phyloP scores from a whole-genome alignment of 2,888 invertebrate species.

The Camptogramma bilineatum region DNA sequence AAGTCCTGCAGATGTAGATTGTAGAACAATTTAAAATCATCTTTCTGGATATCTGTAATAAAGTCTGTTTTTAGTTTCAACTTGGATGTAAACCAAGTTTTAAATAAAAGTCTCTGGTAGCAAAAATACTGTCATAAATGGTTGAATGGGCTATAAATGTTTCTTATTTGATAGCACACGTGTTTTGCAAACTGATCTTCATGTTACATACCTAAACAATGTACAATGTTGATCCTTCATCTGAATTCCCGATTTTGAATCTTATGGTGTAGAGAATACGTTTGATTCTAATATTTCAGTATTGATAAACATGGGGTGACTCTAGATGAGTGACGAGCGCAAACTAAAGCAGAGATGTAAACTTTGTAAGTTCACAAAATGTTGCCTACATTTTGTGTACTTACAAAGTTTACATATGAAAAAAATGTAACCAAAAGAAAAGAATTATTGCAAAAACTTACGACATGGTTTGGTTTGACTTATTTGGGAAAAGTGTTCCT shows the following conservation, averaged over 20 bases:
- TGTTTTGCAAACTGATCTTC: constrained; percentile 58
- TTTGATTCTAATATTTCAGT: background rate
- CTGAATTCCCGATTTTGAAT: background rate
- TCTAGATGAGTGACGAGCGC: background rate
- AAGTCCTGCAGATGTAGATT: background rate
- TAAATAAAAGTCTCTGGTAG: background rate
- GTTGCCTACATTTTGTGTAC: too few species aligned
- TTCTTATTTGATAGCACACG: constrained; percentile 50
- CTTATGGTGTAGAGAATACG: background rate
- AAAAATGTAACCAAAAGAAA: background rate
- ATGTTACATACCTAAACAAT: constrained; percentile 17
- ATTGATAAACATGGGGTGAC: background rate
- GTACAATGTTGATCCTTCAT: background rate
- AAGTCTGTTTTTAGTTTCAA: background rate
- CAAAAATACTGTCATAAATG: constrained; percentile 9
- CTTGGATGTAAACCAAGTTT: background rate
- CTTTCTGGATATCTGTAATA: background rate
- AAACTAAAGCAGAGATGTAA: background rate
- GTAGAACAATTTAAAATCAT: too few species aligned
- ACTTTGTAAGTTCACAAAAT: too few species aligned
- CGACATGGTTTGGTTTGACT: too few species aligned
- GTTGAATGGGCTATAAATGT: constrained; percentile 32
- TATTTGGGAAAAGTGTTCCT: too few species aligned
- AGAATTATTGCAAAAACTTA: too few species aligned
- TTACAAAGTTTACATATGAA: background rate